phyloP scores from a whole-genome alignment of 2,888 invertebrate species.

The Leptodirus hochenwartii region DNA sequence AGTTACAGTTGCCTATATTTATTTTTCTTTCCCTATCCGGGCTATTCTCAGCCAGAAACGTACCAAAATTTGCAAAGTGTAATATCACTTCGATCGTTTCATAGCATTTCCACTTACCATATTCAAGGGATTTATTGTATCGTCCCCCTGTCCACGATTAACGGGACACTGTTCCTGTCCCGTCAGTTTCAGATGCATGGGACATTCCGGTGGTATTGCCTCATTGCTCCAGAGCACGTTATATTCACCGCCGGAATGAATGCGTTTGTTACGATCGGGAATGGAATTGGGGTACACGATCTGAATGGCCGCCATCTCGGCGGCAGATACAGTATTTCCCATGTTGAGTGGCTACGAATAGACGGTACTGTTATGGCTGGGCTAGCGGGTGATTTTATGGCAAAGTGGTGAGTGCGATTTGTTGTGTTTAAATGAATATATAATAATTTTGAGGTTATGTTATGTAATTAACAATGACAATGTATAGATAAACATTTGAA shows the following conservation, averaged over 20 bases:
- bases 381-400: too few relatives aligned
- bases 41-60: not conserved
- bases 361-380: too few relatives aligned
- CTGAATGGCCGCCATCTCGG: conserved; percentile 34
- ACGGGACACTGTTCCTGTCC: conserved; percentile 42
- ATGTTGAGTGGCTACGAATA: too few relatives aligned
- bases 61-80: not conserved
- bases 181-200: conserved; percentile 52
- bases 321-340: conserved; percentile 41
- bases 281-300: conserved; percentile 24
- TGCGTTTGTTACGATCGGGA: not conserved
- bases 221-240: conserved; percentile 11
- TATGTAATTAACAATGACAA: too few relatives aligned
- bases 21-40: too few relatives aligned
- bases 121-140: conserved; percentile 65
- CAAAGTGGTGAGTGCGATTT: too few relatives aligned
- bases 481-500: too few relatives aligned
- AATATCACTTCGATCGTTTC: not conserved
- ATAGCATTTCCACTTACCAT: conserved; percentile 46
- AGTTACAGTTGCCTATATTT: not conserved
- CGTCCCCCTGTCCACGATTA: conserved; percentile 34
- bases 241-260: not conserved
- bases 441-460: too few relatives aligned
- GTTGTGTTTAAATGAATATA: too few relatives aligned
- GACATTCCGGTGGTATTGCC: conserved; percentile 62